phyloP scores from a whole-genome alignment of 2,888 invertebrate species.

The Cephonodes hylas region DNA sequence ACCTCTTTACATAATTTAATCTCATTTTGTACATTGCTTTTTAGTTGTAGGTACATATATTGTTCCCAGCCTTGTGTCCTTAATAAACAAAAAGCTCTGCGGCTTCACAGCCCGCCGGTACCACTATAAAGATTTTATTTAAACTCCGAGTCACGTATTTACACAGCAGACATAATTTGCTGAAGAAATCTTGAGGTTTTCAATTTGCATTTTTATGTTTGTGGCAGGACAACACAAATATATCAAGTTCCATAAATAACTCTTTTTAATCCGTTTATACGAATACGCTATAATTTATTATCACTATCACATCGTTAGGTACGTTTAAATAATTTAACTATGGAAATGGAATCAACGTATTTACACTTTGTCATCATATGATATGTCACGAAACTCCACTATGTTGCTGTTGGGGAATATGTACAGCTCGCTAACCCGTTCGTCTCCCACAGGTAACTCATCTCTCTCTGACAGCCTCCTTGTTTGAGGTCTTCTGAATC shows the following conservation, averaged over 20 bases:
- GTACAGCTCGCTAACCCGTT: slow-evolving; percentile 69
- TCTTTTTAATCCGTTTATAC: neutral
- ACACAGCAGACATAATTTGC: neutral
- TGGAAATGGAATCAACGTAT: slow-evolving; percentile 25
- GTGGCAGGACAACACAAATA: neutral
- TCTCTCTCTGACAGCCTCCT: slow-evolving; percentile 39
- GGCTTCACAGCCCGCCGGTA: neutral
- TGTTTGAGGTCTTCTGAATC: slow-evolving; percentile 39
- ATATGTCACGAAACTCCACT: slow-evolving; percentile 71
- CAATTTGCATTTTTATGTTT: neutral
- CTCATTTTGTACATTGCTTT: neutral
- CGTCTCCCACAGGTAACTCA: slow-evolving; percentile 59
- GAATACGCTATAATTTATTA: slow-evolving; percentile 13
- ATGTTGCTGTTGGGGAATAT: slow-evolving; percentile 74
- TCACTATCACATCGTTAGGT: slow-evolving; percentile 38
- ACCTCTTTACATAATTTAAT: neutral
- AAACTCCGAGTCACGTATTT: neutral
- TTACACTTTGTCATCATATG: slow-evolving; percentile 72
- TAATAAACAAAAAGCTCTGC: neutral
- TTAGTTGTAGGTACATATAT: neutral
- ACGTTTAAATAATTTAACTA: slow-evolving; percentile 25
- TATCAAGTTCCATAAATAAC: neutral
- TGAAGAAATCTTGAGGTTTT: neutral
- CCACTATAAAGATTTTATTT: neutral
- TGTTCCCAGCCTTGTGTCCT: neutral